Evolutionary conservation across 2,797 vertebrate species (phyloP).

Genomic region (Hylomyscus alleni): DNA sequence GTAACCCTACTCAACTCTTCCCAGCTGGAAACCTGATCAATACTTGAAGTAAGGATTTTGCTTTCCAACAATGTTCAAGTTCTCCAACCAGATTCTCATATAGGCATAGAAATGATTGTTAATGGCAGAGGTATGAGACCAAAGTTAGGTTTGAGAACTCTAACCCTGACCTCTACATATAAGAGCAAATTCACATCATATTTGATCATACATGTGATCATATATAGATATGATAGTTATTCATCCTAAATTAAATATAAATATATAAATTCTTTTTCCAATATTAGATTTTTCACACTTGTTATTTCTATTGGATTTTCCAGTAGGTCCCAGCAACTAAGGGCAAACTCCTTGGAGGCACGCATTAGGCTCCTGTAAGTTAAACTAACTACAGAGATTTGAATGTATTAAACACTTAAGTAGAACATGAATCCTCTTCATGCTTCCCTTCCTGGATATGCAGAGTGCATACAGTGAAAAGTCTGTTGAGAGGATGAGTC

Average conservation of each 20-base stretch:
- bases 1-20: not conserved
- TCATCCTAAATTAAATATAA: not conserved
- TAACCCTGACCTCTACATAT: not conserved
- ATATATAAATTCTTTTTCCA: conserved; percentile 63
- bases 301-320: conserved; percentile 75
- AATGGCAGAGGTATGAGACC: not conserved
- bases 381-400: conserved; percentile 28
- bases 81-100: not conserved
- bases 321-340: conserved; percentile 64
- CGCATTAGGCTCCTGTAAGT: conserved; percentile 56
- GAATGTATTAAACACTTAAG: conserved; percentile 40
- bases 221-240: not conserved
- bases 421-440: conserved; percentile 14
- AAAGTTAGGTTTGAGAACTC: not conserved
- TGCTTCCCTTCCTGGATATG: not conserved
- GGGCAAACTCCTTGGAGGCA: conserved; percentile 43
- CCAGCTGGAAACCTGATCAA: not conserved
- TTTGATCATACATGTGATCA: not conserved
- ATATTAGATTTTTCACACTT: conserved; percentile 77
- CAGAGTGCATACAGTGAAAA: not conserved
- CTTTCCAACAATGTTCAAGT: not conserved
- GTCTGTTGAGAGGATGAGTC: not conserved
- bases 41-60: not conserved
- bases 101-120: not conserved
- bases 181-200: not conserved